Conservation (phyloP, 2,797 vertebrate species). For the Sternotherus odoratus region DNA sequence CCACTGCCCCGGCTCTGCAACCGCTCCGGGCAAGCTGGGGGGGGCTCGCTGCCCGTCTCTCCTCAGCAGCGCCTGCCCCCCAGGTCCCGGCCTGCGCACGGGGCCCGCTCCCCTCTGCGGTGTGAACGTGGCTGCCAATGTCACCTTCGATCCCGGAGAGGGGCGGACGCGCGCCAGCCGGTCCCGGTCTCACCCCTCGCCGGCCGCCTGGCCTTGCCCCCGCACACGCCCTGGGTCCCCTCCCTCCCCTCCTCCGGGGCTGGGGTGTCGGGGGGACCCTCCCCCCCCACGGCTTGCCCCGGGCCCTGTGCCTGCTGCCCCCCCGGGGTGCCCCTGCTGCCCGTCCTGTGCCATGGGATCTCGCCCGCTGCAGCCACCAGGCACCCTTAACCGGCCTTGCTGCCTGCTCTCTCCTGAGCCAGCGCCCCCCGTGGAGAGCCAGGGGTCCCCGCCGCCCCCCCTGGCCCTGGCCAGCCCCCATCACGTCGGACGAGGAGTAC, state of each 20-base stretch:
- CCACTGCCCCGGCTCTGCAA: too few relatives aligned
- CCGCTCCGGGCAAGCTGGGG: not conserved
- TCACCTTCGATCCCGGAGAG: slow-evolving; percentile 71
- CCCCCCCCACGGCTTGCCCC: too few relatives aligned
- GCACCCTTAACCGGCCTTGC: not conserved
- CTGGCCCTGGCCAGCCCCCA: slow-evolving; percentile 91
- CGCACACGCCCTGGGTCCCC: too few relatives aligned
- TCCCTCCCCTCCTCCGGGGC: too few relatives aligned
- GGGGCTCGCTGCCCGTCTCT: too few relatives aligned
- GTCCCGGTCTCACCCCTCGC: slow-evolving; percentile 73
- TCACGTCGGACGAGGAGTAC: slow-evolving; percentile 98
- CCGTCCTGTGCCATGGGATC: not conserved
- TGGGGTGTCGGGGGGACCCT: too few relatives aligned
- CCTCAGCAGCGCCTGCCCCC: too few relatives aligned
- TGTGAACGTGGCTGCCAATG: slow-evolving; percentile 58
- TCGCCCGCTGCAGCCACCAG: not conserved
- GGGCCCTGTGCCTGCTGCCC: too few relatives aligned
- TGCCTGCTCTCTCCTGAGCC: slow-evolving; percentile 14
- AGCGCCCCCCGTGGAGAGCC: slow-evolving; percentile 83
- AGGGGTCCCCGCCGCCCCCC: slow-evolving; percentile 80
- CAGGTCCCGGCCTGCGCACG: too few relatives aligned
- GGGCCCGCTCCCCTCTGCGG: not conserved
- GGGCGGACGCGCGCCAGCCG: slow-evolving; percentile 64
- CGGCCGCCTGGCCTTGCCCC: not conserved
- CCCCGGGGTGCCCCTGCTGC: too few relatives aligned